These are phyloP conservation scores for Ophraella communa DNA, from an alignment of 2,888 invertebrate species.

Conservation along the genomic window DNA sequence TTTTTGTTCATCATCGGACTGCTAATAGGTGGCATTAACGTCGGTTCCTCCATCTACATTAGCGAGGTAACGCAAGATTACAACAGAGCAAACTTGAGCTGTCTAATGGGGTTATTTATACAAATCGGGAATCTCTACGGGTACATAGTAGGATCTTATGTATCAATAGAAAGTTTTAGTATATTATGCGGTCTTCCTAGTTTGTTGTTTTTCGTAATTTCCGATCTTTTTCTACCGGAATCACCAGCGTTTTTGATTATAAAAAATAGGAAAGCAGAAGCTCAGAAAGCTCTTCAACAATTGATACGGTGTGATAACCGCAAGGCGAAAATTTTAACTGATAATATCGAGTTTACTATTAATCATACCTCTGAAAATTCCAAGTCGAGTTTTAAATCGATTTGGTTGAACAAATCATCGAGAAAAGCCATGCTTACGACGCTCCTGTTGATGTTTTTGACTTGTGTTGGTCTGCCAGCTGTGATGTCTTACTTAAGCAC, in stretches of 20 bases:
- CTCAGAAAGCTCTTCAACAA: slow-evolving; percentile 61
- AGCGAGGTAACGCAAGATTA: slow-evolving; percentile 84
- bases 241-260: neutral
- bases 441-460: slow-evolving; percentile 77
- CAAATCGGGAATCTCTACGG: slow-evolving; percentile 41
- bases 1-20: neutral
- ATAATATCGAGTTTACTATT: neutral
- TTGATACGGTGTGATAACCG: slow-evolving; percentile 13
- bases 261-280: neutral
- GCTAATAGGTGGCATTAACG: neutral
- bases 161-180: slow-evolving; percentile 36
- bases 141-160: slow-evolving; percentile 40
- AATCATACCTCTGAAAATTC: slow-evolving; percentile 5
- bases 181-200: slow-evolving; percentile 39
- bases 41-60: slow-evolving; percentile 75
- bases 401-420: slow-evolving; percentile 26
- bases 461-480: slow-evolving; percentile 78
- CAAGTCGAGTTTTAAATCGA: slow-evolving; percentile 16
- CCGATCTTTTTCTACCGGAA: neutral
- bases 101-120: slow-evolving; percentile 55
- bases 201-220: slow-evolving; percentile 27
- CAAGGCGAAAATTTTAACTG: neutral
- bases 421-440: slow-evolving; percentile 70
- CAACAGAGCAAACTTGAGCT: slow-evolving; percentile 72
- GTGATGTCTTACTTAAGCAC: slow-evolving; percentile 77